phyloP scores from a whole-genome alignment of 2,113 vertebrate genomes.

The cattle (Bos taurus) region DNA sequence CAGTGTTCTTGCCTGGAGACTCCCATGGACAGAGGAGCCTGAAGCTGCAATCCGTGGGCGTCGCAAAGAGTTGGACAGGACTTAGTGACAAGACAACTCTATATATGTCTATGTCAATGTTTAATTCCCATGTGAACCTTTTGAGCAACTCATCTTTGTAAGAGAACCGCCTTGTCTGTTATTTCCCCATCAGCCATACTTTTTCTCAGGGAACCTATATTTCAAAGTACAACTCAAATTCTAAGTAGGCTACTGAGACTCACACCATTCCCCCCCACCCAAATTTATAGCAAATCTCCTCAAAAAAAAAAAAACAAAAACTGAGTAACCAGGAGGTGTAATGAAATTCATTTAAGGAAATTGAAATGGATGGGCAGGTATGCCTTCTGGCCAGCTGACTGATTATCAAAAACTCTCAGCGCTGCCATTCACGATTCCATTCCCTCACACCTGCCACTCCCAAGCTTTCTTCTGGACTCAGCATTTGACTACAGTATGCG shows the following conservation, averaged over 20 bases:
- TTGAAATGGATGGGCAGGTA: fast-evolving
- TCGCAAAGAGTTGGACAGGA: not conserved
- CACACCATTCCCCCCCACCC: fast-evolving
- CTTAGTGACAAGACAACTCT: not conserved
- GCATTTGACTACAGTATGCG: not conserved
- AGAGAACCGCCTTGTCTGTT: not conserved
- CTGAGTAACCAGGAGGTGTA: not conserved
- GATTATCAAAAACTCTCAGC: not conserved
- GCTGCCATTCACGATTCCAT: fast-evolving
- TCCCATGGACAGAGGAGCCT: not conserved
- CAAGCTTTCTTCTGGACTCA: not conserved
- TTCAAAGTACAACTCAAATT: not conserved
- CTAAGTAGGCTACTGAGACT: no score
- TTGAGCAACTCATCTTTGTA: no score
- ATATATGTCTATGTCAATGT: not conserved
- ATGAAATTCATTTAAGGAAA: not conserved
- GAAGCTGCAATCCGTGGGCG: fast-evolving
- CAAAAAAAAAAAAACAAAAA: not conserved
- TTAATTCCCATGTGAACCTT: not conserved
- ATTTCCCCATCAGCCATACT: not conserved
- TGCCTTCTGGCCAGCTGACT: not conserved
- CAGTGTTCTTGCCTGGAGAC: not conserved
- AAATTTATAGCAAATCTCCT: not conserved
- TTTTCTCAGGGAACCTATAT: not conserved
- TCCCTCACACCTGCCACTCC: not conserved